These are phyloP conservation scores for Brachionus asplanchnoidis DNA, from an alignment of 1,140 invertebrate species.

Conservation along the genomic window DNA sequence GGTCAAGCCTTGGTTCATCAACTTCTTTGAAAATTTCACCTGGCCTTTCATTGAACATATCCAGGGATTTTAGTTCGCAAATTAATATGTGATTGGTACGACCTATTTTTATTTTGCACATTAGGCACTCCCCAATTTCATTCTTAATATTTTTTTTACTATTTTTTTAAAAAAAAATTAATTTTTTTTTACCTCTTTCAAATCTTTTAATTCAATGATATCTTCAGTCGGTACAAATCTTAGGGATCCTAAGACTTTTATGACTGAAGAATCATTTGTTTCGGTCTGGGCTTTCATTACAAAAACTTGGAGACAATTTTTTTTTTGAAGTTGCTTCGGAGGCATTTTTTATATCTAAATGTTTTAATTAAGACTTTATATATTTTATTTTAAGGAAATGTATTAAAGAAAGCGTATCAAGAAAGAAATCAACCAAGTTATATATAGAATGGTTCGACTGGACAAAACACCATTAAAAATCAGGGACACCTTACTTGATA, in stretches of 20 bases:
- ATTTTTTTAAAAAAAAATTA: neutral
- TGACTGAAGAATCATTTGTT: neutral
- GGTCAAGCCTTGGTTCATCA: neutral
- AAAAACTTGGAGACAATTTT: conserved; percentile 9
- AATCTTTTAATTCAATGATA: neutral
- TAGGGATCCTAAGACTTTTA: neutral
- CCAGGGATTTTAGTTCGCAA: neutral
- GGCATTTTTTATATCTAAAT: neutral
- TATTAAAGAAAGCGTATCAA: neutral
- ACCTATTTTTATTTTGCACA: neutral
- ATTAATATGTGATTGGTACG: neutral
- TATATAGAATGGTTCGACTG: neutral
- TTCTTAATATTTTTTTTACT: neutral
- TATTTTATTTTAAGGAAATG: neutral
- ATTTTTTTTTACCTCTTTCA: neutral
- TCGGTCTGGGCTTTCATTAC: neutral
- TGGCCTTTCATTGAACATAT: neutral
- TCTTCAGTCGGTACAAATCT: neutral
- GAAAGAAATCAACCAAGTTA: neutral
- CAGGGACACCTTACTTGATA: neutral
- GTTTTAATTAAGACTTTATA: neutral
- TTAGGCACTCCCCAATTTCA: neutral
- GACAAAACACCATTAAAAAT: neutral
- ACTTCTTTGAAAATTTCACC: neutral
- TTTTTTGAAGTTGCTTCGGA: neutral